Evolutionary conservation across 2,888 invertebrate species (phyloP), one percentile per base, ranked within the genome.

Genomic region (Dryadula phaetusa): DNA sequence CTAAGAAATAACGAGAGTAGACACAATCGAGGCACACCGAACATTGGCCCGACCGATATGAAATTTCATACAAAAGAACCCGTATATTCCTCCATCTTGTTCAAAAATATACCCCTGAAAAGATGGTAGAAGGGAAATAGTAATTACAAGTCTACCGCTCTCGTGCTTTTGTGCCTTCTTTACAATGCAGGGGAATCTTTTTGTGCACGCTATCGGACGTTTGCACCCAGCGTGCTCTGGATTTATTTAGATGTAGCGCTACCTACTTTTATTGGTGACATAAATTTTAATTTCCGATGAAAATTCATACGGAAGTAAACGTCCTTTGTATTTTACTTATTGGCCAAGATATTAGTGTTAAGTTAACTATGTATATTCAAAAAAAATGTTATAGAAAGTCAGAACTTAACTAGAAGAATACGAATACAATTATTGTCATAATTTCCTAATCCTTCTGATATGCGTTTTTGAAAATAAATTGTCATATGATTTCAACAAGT

Each of bases 171-270:
- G 92, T 92, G 84, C 79, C 71, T 70, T 72, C 74, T 69, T 77
- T 85, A 92, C 92, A 92, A 92, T 92, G 85, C 83, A 75, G 80
- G 79, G 88, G 90, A 90, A 90, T 77, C 91, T 92, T 92, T 92
- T 92, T 92, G 92, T 92, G 86, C 86, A 78, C 81, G 83, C 82
- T 92, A 92, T 92, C 92, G 87, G 83, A 80, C 79, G 86, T 86
- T 87, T 83, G 91, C 92, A 91, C 90, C 82, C 88, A 84, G 82
- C 82, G 87, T 82, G 86, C 84, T 49, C 75, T 72, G 81, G 82
- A 79, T 84, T 82, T 85, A 84, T 86, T 86, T 85, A 80, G 79
- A 80, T 76, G 76, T 78, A 16, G 10, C 7, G 25, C 25, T 49
- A 69, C 70, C 75, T 73, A 76, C 72, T 67, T 70, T 70, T 72